phyloP scores from a whole-genome alignment of 2,888 invertebrate species.

The Drosophila picticornis region DNA sequence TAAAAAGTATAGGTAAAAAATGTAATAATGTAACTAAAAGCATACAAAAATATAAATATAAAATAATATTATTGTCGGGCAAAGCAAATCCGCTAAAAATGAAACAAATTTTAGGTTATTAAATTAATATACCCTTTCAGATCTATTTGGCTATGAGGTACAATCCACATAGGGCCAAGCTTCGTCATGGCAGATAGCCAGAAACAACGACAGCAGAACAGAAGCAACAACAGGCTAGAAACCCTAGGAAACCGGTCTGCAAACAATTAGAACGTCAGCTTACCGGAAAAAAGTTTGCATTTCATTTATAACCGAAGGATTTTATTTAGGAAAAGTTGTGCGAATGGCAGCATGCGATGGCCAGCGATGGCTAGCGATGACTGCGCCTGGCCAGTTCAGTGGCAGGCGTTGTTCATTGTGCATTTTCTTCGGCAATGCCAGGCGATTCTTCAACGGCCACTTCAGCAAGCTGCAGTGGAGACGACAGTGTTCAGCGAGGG shows the following conservation, averaged over 20 bases:
- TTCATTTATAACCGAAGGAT: conserved; percentile 76
- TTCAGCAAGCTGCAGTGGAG: conserved; percentile 23
- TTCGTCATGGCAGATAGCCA: conserved; percentile 37
- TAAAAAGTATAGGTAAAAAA: not conserved
- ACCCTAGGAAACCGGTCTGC: conserved; percentile 52
- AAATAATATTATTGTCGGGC: not conserved
- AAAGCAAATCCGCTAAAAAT: not conserved
- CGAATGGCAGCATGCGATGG: conserved; percentile 42
- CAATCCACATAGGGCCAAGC: conserved; percentile 48
- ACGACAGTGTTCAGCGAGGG: conserved; percentile 9
- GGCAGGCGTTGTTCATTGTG: conserved; percentile 37
- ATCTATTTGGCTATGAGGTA: conserved; percentile 8
- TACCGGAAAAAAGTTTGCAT: conserved; percentile 80
- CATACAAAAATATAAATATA: not conserved
- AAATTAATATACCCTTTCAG: conserved; percentile 15
- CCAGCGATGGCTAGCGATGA: conserved; percentile 40
- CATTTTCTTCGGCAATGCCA: conserved; percentile 38
- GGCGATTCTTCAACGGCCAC: conserved; percentile 44
- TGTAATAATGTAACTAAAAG: not conserved
- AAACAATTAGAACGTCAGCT: conserved; percentile 78
- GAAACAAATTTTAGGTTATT: not conserved
- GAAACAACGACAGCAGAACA: conserved; percentile 33
- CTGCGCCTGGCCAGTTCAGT: conserved; percentile 14
- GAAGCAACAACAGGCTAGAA: conserved; percentile 32
- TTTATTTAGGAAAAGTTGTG: conserved; percentile 66